Evolutionary conservation across 2,113 vertebrate genomes (phyloP), one percentile per base, ranked within the genome.

Genomic region (Phyllostomus hastatus): DNA sequence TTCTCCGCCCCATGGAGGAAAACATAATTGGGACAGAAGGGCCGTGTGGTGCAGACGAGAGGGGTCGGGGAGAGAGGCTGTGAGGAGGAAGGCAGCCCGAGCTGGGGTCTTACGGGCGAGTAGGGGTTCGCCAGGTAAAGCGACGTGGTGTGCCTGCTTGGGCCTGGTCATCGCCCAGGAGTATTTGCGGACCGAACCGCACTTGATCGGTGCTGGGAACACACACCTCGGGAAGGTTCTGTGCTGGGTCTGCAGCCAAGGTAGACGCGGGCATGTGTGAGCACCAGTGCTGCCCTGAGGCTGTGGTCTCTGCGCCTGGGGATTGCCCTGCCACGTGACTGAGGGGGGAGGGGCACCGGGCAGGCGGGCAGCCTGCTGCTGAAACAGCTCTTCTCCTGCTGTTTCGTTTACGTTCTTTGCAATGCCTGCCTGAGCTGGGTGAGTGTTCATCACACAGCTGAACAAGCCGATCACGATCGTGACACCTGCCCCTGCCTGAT

Each of bases 261-360:
- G 38, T 20, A 75, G 17, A 57, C 7, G 31, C 26, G 1, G 46
- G 28, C 31, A 15, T 35, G 66, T 59, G 11, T 38, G 73, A 88
- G 33, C 38, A 35, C 35, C 0, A 19, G 9, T 35, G 64, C 35
- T 75, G 31, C 50, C 61, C 59, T 16, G 7, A 41, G 61, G 52
- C 66, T 64, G 4, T 17, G 9, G 70, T 14, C 67, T 91, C 73
- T 31, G 43, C 10, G 35, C 31, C 70, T 14, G 89, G 19, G 64
- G 22, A 20, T 4, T 20, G 64, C 38, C 69, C 61, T 87, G 33
- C 72, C 59, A 10, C 46, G 48, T 8, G 81, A 52, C 46, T 7
- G 50, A n/a, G 10, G 1, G 66, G 46, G 6, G 31, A 4, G 48
- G 22, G 57, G n/a, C 19, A 1, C 1, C 0, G 59, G 31, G 15